phyloP scores from a whole-genome alignment of 2,888 invertebrate genomes.

The Epinotia nisella region DNA sequence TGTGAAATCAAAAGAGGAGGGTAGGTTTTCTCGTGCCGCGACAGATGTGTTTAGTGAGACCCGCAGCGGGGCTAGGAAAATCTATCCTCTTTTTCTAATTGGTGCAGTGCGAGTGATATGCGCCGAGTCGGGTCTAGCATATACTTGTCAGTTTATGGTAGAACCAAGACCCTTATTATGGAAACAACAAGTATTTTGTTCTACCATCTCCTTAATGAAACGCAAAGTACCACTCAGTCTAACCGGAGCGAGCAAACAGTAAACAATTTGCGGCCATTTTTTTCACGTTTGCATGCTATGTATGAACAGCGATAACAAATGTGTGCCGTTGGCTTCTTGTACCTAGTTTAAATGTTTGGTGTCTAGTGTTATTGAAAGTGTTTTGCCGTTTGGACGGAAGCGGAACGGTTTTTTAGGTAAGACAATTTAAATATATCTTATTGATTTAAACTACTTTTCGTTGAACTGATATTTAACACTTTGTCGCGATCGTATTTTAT shows the following conservation, averaged over 20 bases:
- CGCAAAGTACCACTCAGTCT: constrained; percentile 6
- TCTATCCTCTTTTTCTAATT: too few relatives aligned
- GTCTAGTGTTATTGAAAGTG: constrained; percentile 14
- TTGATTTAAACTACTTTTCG: too few relatives aligned
- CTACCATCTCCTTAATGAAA: constrained; percentile 6
- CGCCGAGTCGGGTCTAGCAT: too few relatives aligned
- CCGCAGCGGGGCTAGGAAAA: too few relatives aligned
- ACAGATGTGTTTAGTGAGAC: too few relatives aligned
- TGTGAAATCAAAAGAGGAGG: too few relatives aligned
- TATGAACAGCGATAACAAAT: constrained; percentile 31
- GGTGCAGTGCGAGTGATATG: too few relatives aligned
- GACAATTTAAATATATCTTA: not conserved
- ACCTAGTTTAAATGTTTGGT: constrained; percentile 20
- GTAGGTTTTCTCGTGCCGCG: too few relatives aligned
- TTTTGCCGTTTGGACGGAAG: constrained; percentile 1
- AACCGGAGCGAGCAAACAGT: constrained; percentile 23
- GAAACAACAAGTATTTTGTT: not conserved
- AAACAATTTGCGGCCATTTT: constrained; percentile 22
- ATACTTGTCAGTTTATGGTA: too few relatives aligned
- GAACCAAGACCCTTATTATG: too few relatives aligned
- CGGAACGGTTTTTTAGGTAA: constrained; percentile 5
- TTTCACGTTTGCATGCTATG: constrained; percentile 9
- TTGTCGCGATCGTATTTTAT: too few relatives aligned
- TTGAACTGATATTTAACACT: too few relatives aligned
- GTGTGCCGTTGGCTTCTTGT: not conserved